phyloP scores from a whole-genome alignment of 2,113 vertebrate genomes.

The Lanius ludovicianus region DNA sequence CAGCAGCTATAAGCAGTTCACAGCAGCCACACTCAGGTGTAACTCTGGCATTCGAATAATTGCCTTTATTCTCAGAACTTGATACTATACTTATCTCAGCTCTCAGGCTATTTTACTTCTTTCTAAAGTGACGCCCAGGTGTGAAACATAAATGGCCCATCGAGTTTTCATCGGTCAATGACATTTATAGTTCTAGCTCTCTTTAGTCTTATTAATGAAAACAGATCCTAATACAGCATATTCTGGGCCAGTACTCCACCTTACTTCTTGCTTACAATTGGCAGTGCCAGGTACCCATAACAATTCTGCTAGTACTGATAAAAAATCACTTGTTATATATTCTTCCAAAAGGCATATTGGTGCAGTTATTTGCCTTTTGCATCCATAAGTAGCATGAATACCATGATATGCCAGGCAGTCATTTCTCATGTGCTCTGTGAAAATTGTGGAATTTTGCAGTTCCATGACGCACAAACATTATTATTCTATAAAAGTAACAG shows the following conservation, averaged over 20 bases:
- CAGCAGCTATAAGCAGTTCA: not conserved
- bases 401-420: not conserved
- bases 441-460: not conserved
- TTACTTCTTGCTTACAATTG: not conserved
- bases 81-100: not conserved
- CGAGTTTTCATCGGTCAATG: not conserved
- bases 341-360: not conserved
- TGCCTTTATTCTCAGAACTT: not conserved
- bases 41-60: not conserved
- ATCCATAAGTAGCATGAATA: not conserved
- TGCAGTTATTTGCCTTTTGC: not conserved
- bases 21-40: slow-evolving; percentile 5
- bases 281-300: not conserved
- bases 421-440: not conserved
- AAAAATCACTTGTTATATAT: not conserved
- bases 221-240: not conserved
- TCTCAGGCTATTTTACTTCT: not conserved
- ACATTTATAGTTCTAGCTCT: not conserved
- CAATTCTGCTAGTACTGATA: not conserved
- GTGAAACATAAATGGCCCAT: not conserved
- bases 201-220: not conserved
- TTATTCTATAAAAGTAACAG: not conserved
- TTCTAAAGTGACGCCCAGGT: not conserved
- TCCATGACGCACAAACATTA: not conserved
- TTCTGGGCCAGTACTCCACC: not conserved